phyloP scores from a whole-genome alignment of 2,888 invertebrate species.

The Pterobdella sp. region DNA sequence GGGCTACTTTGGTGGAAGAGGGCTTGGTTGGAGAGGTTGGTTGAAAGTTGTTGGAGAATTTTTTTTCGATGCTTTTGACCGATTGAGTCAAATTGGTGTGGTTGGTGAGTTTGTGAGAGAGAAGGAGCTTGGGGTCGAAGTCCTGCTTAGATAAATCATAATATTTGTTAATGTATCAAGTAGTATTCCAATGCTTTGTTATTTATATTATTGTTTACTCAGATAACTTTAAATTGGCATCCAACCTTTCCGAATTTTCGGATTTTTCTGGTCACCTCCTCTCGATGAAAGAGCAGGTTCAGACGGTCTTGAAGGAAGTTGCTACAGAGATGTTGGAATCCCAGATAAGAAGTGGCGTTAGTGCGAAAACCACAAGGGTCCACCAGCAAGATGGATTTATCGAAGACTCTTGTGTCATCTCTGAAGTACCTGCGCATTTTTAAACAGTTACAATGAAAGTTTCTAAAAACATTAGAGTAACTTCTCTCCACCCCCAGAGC shows the following conservation, averaged over 20 bases:
- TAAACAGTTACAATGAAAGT: too few species aligned
- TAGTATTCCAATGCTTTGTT: too few species aligned
- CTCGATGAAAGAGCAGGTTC: constrained; percentile 2
- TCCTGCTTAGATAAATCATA: too few species aligned
- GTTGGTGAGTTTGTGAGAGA: background rate
- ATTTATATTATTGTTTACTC: too few species aligned
- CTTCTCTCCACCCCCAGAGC: background rate
- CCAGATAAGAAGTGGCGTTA: background rate
- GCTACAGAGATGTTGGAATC: constrained; percentile 21
- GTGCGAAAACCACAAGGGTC: constrained; percentile 26
- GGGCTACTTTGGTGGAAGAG: background rate
- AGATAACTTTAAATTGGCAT: too few species aligned
- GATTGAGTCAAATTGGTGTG: background rate
- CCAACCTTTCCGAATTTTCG: too few species aligned
- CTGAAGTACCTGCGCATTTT: background rate
- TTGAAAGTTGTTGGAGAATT: background rate
- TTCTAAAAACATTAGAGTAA: background rate
- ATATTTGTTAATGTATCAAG: too few species aligned
- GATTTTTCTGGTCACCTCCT: too few species aligned
- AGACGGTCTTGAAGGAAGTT: constrained; percentile 29
- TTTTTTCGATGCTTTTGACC: background rate
- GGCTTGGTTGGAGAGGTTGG: background rate
- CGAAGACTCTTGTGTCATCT: background rate
- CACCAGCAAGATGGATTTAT: constrained; percentile 22
- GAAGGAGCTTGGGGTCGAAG: too few species aligned